A percentile compares a stretch with the other conserved stretches of the same genome.
These are phyloP conservation scores for Erannis defoliaria DNA, from an alignment of 2,888 invertebrate species.

Conservation along the genomic window DNA sequence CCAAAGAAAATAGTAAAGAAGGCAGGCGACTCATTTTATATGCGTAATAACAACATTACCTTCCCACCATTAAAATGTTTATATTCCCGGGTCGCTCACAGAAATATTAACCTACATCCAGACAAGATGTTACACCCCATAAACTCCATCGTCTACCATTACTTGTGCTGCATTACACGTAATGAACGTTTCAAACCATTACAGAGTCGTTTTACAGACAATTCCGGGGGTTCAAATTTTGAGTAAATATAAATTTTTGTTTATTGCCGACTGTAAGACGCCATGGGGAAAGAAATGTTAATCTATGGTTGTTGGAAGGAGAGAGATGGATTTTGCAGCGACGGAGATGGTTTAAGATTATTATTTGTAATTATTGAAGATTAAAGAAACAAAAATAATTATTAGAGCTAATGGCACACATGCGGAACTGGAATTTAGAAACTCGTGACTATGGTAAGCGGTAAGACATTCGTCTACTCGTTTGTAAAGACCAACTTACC, in stretches of 20 bases:
- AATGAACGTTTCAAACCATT: slow-evolving; percentile 41
- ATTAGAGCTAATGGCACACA: no score
- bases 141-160: slow-evolving; percentile 30
- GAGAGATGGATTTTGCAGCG: neutral
- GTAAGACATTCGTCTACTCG: no score
- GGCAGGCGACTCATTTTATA: neutral
- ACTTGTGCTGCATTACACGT: slow-evolving; percentile 32
- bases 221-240: slow-evolving; percentile 61
- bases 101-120: slow-evolving; percentile 39
- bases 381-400: no score
- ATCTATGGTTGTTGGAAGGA: neutral
- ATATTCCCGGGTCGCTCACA: slow-evolving; percentile 10
- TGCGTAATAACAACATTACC: neutral
- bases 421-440: no score
- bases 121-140: slow-evolving; percentile 43
- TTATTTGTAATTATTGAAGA: no score
- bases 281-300: neutral
- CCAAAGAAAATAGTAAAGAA: neutral
- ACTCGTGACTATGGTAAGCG: no score
- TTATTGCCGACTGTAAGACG: slow-evolving; percentile 63
- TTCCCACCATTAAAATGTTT: slow-evolving; percentile 16
- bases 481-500: no score
- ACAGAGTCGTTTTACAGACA: slow-evolving; percentile 60
- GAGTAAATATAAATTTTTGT: slow-evolving; percentile 66
- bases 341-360: neutral